phyloP scores from a whole-genome alignment of 2,888 invertebrate species.

The Galerucella nymphaeae region DNA sequence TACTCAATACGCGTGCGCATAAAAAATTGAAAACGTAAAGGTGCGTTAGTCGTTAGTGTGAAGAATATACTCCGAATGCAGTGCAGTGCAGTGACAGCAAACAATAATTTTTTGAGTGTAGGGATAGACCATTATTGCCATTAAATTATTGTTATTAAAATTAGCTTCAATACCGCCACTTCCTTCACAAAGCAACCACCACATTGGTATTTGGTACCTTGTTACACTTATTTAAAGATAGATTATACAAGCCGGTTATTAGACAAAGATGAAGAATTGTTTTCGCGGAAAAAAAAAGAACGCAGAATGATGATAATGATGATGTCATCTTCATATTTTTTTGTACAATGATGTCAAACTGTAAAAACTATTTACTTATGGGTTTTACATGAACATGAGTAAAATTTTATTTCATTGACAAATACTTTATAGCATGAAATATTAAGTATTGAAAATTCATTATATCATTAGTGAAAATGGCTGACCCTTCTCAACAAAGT shows the following conservation, averaged over 20 bases:
- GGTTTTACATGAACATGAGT: slow-evolving; percentile 23
- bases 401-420: slow-evolving; percentile 4
- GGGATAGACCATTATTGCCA: too few relatives aligned
- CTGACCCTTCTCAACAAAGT: background rate
- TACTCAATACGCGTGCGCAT: slow-evolving; percentile 47
- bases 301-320: background rate
- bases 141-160: too few relatives aligned
- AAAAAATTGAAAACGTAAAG: slow-evolving; percentile 32
- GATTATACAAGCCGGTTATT: background rate
- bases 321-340: background rate
- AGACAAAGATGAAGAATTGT: background rate
- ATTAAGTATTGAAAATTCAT: background rate
- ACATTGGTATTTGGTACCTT: too few relatives aligned
- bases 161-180: background rate
- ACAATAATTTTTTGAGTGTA: background rate
- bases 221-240: background rate
- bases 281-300: background rate
- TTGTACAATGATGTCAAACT: background rate
- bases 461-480: slow-evolving; percentile 19
- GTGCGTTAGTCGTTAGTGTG: slow-evolving; percentile 5
- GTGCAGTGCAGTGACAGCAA: background rate
- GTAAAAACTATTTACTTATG: background rate
- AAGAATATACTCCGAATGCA: slow-evolving; percentile 32
- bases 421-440: background rate
- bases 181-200: background rate